Evolutionary conservation across 2,888 invertebrate genomes (phyloP), one percentile per base, ranked within the genome.

Genomic region (Pteria penguin): DNA sequence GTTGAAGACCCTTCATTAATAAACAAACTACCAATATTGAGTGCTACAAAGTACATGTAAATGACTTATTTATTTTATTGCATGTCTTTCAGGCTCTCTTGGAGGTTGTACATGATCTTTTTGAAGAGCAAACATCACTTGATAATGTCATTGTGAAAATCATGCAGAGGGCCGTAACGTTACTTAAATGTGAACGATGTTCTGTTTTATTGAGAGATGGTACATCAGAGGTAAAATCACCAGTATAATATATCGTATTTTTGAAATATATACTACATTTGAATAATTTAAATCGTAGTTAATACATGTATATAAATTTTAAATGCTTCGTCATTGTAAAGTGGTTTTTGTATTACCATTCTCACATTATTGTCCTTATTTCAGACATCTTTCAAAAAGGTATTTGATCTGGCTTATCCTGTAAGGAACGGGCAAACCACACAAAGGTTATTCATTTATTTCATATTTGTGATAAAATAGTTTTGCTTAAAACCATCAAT

Each of bases 91-190:
- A 93, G 93, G 93, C 93, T 58, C 89, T 94, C 29, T 86, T 94
- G 80, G 93, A 94, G 86, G 93, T 93, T 54, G 93, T 93, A 0
- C 94, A 94, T 82, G 93, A 93, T 82, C 86, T 94, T 66, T 94
- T 94, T 82, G 93, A 94, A 85, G 93, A 93, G 82, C 93, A 94
- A 87, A 93, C 93, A 2, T 93, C 93, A 0, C 84, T 90, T n/a
- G 93, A 93, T 73, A 91, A 92, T 74, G 93, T 93, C 33, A 92
- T 93, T 33, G 87, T 93, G 79, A 93, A 93, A 86, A 93, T 93
- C 61, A 93, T 94, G 93, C 93, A 93, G 82, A 84, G 93, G 62
- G 93, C 93, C 14, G 93, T 93, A 86, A 85, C 91, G 31, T 88
- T 94, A 52, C 88, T 94, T 45, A 93, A 93, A 84, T 93, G 93